Evolutionary conservation across 2,888 invertebrate species (phyloP).

Genomic region (Venustoraphidia nigricollis): DNA sequence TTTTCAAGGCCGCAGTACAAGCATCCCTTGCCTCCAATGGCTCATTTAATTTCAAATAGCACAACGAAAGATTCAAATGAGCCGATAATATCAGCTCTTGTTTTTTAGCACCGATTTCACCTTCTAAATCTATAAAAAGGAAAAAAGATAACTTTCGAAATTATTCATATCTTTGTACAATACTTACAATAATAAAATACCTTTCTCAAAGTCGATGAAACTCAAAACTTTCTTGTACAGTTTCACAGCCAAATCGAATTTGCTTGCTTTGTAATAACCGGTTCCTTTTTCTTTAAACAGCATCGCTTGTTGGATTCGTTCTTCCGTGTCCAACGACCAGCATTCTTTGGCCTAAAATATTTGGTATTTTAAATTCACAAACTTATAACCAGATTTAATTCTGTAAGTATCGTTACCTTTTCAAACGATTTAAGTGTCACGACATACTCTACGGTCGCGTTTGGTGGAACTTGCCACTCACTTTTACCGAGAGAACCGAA

Average conservation of each 20-base stretch:
- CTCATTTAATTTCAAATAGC: conserved; percentile 60
- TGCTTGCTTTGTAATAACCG: conserved; percentile 67
- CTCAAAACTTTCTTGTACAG: conserved; percentile 69
- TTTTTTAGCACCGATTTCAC: conserved; percentile 30
- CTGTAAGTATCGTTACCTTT: conserved; percentile 32
- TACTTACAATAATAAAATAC: conserved; percentile 18
- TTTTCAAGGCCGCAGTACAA: conserved; percentile 60
- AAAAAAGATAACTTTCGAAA: neutral
- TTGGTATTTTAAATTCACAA: neutral
- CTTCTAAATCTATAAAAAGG: conserved; percentile 21
- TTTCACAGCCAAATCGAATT: conserved; percentile 63
- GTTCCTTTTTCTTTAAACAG: conserved; percentile 85
- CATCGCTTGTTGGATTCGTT: conserved; percentile 69
- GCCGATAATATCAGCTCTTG: conserved; percentile 48
- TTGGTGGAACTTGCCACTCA: conserved; percentile 59
- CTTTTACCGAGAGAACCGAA: conserved; percentile 57
- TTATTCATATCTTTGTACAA: conserved; percentile 1
- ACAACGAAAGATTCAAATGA: conserved; percentile 68
- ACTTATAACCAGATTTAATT: neutral
- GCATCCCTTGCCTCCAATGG: conserved; percentile 52
- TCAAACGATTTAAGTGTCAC: conserved; percentile 76
- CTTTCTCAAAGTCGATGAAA: conserved; percentile 40
- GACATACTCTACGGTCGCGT: conserved; percentile 63
- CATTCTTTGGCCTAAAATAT: conserved; percentile 46
- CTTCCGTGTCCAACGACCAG: conserved; percentile 67